These are phyloP conservation scores for Hetaerina titia DNA, from an alignment of 2,888 invertebrate species.

Conservation along the genomic window DNA sequence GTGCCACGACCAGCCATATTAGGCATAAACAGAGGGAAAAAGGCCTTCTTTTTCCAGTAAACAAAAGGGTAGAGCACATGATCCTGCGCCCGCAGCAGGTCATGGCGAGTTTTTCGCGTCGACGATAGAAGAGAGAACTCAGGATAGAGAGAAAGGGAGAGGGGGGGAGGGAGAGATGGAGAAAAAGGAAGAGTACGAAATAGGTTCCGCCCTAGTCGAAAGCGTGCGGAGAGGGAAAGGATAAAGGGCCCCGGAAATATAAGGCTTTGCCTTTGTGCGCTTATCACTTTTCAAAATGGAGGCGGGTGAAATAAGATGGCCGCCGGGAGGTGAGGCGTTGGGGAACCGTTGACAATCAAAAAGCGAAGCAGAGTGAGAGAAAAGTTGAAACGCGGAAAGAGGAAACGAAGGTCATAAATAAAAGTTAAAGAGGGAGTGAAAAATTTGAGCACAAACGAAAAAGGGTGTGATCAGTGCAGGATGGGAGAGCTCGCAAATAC, in stretches of 20 bases:
- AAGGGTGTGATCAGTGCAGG: neutral
- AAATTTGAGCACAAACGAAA: neutral
- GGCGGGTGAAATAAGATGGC: neutral
- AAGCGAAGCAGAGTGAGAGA: neutral
- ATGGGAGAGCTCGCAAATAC: no score
- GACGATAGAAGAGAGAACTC: neutral
- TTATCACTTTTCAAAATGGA: conserved; percentile 28
- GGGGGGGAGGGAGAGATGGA: neutral
- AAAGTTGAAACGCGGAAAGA: neutral
- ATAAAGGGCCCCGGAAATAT: neutral
- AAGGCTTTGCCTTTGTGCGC: neutral
- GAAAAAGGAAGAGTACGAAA: neutral
- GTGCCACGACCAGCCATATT: conserved; percentile 1
- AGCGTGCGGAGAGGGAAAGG: neutral
- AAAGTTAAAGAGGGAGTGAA: neutral
- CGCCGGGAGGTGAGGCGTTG: neutral
- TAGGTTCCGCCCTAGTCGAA: neutral
- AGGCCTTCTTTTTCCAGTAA: neutral
- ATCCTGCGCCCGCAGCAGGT: neutral
- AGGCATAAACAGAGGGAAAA: neutral
- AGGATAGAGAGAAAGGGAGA: neutral
- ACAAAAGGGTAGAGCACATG: neutral
- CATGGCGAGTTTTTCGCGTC: neutral
- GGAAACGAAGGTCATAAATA: neutral
- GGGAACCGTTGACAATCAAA: neutral